phyloP scores from a whole-genome alignment of 2,888 invertebrate genomes.

The Carterocephalus palaemon region DNA sequence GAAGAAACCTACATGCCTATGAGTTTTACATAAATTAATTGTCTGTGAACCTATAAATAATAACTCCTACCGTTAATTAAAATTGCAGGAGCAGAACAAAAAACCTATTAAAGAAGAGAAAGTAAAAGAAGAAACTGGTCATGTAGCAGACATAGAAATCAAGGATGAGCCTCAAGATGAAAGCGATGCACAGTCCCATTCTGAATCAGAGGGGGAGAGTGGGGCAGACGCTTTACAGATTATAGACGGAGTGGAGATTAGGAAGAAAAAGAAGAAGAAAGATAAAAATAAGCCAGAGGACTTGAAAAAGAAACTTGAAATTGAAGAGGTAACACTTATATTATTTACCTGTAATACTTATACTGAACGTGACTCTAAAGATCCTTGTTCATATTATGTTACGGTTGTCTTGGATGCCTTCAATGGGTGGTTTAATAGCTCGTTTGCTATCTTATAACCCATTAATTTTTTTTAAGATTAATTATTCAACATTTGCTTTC shows the following conservation, averaged over 20 bases:
- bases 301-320: slow-evolving; percentile 69
- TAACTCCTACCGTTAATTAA: too few species aligned
- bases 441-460: too few species aligned
- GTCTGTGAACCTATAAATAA: too few species aligned
- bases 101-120: slow-evolving; percentile 33
- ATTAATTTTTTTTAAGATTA: too few species aligned
- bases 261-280: slow-evolving; percentile 61
- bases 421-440: too few species aligned
- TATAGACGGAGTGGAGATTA: slow-evolving; percentile 63
- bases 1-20: too few species aligned
- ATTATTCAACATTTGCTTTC: too few species aligned
- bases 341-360: background rate
- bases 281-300: slow-evolving; percentile 64
- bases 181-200: slow-evolving; percentile 24
- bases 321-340: slow-evolving; percentile 55
- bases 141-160: slow-evolving; percentile 29
- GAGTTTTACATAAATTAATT: too few species aligned
- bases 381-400: too few species aligned
- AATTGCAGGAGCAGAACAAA: background rate
- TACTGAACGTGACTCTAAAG: too few species aligned
- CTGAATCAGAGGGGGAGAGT: slow-evolving; percentile 26
- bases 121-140: slow-evolving; percentile 43
- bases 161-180: slow-evolving; percentile 33
- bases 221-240: slow-evolving; percentile 48
- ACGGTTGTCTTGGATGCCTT: too few species aligned